Evolutionary conservation across 2,113 vertebrate species (phyloP).

Genomic region (Natator depressus): DNA sequence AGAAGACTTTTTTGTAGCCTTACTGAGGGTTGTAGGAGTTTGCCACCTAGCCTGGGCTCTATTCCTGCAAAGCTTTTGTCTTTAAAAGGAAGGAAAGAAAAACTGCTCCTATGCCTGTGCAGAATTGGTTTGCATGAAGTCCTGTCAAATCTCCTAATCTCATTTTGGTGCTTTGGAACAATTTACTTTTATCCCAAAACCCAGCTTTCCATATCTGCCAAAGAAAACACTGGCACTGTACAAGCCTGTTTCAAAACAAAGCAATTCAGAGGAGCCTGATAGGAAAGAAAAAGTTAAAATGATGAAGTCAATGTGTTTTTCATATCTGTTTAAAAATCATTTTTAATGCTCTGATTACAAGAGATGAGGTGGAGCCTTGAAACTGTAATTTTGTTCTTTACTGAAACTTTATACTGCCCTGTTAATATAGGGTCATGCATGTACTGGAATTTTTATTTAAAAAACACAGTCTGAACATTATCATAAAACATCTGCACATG

Average conservation of each 20-base stretch:
- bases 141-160: slow-evolving; percentile 43
- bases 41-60: not conserved
- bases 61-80: slow-evolving; percentile 23
- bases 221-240: slow-evolving; percentile 19
- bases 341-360: slow-evolving; percentile 40
- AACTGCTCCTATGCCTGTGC: not conserved
- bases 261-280: not conserved
- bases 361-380: slow-evolving; percentile 17
- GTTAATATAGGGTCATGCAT: slow-evolving; percentile 15
- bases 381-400: slow-evolving; percentile 2
- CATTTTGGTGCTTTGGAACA: not conserved
- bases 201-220: slow-evolving; percentile 39
- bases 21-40: slow-evolving; percentile 19
- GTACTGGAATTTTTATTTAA: slow-evolving; percentile 32
- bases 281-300: slow-evolving; percentile 1
- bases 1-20: not conserved
- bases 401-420: slow-evolving; percentile 43
- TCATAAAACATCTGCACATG: not conserved
- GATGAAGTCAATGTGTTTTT: slow-evolving; percentile 7
- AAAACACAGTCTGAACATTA: not conserved
- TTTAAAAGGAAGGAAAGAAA: slow-evolving; percentile 37
- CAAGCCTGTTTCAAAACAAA: slow-evolving; percentile 23
- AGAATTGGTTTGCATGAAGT: not conserved
- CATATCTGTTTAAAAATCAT: not conserved
- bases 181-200: slow-evolving; percentile 43